These are phyloP conservation scores for Cheilosia soror DNA, from an alignment of 2,888 invertebrate genomes.

Conservation along the genomic window DNA sequence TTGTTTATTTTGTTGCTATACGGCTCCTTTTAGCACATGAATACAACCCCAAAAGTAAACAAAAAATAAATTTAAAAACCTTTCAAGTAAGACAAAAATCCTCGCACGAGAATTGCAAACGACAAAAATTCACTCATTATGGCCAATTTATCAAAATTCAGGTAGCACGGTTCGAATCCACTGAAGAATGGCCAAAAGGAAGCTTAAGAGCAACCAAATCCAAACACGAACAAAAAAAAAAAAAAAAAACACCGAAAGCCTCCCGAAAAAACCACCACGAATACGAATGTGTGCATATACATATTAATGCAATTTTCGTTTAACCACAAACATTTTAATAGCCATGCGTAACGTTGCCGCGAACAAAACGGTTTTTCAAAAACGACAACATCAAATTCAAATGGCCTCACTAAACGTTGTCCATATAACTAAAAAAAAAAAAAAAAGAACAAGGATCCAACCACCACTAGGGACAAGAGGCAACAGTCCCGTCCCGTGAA, in stretches of 20 bases:
- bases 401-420: constrained; percentile 69
- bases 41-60: constrained; percentile 63
- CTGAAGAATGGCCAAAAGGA: constrained; percentile 64
- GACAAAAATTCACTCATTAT: constrained; percentile 76
- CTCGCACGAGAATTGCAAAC: constrained; percentile 73
- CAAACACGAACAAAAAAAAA: constrained; percentile 15
- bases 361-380: constrained; percentile 74
- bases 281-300: constrained; percentile 47
- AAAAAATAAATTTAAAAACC: constrained; percentile 72
- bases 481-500: constrained; percentile 11
- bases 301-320: constrained; percentile 74
- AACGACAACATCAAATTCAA: constrained; percentile 74
- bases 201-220: constrained; percentile 48
- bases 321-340: constrained; percentile 75
- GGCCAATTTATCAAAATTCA: constrained; percentile 76
- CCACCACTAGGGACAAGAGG: constrained; percentile 32
- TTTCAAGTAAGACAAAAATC: constrained; percentile 59
- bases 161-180: constrained; percentile 71
- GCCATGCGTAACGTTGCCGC: constrained; percentile 74
- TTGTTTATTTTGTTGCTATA: too few relatives aligned
- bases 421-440: constrained; percentile 38
- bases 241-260: neutral
- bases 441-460: constrained; percentile 30
- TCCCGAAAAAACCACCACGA: constrained; percentile 8
- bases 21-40: constrained; percentile 10